Evolutionary conservation across 2,888 invertebrate genomes (phyloP).

Genomic region (Drosophila recens): DNA sequence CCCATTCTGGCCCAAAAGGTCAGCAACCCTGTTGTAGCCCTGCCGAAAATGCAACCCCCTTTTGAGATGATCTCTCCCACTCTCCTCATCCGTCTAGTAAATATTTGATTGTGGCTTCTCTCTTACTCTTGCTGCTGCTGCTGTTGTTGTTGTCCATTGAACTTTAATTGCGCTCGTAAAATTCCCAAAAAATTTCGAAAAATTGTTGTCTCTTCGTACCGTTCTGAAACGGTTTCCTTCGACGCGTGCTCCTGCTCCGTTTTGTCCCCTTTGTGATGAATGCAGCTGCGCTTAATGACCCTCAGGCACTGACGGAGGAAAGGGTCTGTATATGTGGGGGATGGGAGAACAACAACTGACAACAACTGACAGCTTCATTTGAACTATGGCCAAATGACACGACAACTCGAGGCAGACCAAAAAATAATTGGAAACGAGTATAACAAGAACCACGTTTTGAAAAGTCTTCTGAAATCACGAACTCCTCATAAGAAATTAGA

Average conservation of each 20-base stretch:
- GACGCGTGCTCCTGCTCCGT: constrained; percentile 28
- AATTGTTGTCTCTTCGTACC: constrained; percentile 22
- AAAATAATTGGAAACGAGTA: not conserved
- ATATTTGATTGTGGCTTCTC: constrained; percentile 55
- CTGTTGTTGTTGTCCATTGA: constrained; percentile 51
- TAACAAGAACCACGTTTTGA: not conserved
- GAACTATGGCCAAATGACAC: constrained; percentile 49
- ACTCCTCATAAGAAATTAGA: not conserved
- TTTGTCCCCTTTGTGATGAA: constrained; percentile 15
- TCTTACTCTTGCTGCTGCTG: not conserved
- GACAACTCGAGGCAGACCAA: constrained; percentile 11
- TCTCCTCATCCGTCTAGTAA: constrained; percentile 9
- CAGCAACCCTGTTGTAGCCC: constrained; percentile 37
- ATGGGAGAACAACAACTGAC: constrained; percentile 5
- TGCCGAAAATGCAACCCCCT: constrained; percentile 23
- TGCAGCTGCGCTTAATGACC: constrained; percentile 57
- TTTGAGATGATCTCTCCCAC: constrained; percentile 2
- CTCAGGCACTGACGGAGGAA: not conserved
- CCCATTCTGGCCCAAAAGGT: constrained; percentile 4
- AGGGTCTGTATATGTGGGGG: not conserved
- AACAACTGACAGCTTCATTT: constrained; percentile 54
- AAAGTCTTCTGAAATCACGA: not conserved
- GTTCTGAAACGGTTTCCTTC: constrained; percentile 20
- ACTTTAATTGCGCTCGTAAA: constrained; percentile 69
- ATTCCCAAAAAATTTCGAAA: constrained; percentile 31